These are phyloP conservation scores for Solenodon paradoxus DNA, from an alignment of 2,113 vertebrate genomes.

Conservation along the genomic window DNA sequence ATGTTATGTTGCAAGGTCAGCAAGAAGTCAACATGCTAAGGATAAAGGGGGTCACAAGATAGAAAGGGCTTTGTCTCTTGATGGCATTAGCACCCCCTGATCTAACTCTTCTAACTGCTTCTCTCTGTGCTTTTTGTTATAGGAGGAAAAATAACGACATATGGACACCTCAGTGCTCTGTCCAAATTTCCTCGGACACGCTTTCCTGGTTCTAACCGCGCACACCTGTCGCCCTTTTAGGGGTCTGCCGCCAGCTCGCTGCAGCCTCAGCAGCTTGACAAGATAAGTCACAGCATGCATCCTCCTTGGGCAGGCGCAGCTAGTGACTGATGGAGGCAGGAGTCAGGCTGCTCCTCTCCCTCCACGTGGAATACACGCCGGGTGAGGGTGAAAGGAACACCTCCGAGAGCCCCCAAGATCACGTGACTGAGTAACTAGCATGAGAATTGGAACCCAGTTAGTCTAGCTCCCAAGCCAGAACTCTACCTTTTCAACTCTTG, in stretches of 20 bases:
- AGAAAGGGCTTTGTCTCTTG: neutral
- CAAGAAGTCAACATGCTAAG: neutral
- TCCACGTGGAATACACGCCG: neutral
- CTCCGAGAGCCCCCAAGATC: neutral
- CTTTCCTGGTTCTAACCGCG: neutral
- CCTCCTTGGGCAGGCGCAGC: neutral
- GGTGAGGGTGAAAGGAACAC: neutral
- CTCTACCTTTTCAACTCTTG: neutral
- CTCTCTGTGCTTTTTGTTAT: neutral
- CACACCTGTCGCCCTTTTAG: neutral
- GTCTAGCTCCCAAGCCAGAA: neutral
- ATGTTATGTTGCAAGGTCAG: neutral
- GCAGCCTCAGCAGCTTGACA: neutral
- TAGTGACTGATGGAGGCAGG: neutral
- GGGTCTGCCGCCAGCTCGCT: neutral
- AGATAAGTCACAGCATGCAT: neutral
- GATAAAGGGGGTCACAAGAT: neutral
- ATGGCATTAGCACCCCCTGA: neutral
- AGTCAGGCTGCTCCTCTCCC: neutral
- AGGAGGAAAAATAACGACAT: neutral
- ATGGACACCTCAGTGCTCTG: neutral
- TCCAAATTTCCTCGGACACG: neutral
- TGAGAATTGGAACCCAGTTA: neutral
- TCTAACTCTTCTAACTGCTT: neutral
- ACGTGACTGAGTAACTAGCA: neutral